A percentile compares a stretch with the other conserved stretches of the same genome.
phyloP scores from a whole-genome alignment of 37 sponge, comb jelly and placozoan genomes.

The Ephydatia muelleri region DNA sequence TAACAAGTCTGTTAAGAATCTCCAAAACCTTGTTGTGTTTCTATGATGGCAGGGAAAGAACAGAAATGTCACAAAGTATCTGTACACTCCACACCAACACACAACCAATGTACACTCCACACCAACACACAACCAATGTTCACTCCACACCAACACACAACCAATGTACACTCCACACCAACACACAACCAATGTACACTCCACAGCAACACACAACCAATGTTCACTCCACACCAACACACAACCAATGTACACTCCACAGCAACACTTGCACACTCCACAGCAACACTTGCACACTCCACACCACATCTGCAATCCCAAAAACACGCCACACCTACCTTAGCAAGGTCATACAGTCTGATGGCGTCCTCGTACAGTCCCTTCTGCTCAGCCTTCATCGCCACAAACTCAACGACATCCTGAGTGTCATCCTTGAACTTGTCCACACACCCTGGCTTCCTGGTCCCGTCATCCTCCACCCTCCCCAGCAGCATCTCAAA shows the following conservation, averaged over 20 bases:
- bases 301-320: no score
- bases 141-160: no score
- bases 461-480: constrained; percentile 78
- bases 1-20: constrained; percentile 72
- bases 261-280: no score
- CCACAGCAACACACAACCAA: no score
- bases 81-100: neutral
- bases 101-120: neutral
- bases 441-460: constrained; percentile 81
- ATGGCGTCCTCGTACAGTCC: constrained; percentile 93
- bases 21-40: constrained; percentile 80
- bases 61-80: neutral
- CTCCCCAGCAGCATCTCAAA: constrained; percentile 90
- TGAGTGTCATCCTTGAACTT: constrained; percentile 82
- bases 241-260: no score
- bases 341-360: constrained; percentile 88
- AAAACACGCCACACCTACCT: constrained; percentile 27
- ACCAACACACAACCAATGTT: no score
- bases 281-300: no score
- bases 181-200: no score
- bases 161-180: no score
- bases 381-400: constrained; percentile 74
- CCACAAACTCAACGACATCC: constrained; percentile 78
- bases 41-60: constrained; percentile 17
- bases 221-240: no score